Evolutionary conservation across 2,113 vertebrate genomes (phyloP), one percentile per base, ranked within the genome.

Genomic region (Muntiacus muntjak): DNA sequence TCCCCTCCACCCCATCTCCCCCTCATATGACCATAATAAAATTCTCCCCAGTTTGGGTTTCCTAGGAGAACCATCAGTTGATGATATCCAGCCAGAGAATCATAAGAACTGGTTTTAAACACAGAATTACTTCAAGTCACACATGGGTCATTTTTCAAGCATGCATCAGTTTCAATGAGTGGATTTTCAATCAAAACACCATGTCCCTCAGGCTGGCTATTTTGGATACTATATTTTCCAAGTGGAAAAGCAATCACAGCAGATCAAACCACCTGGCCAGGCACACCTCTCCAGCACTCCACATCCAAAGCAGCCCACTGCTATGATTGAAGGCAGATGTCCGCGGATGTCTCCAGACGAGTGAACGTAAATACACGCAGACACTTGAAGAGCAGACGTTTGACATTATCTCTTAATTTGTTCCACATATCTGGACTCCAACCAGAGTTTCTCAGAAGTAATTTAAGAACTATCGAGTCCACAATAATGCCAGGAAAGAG

Each of bases 401-500:
- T 78, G 67, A 96, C 45, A 64, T 64, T 93, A 89, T 97, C 95
- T 97, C 93, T 87, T 92, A 62, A 97, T 92, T 94, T 92, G 54
- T 78, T 96, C 58, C 91, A 67, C 88, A 79, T 58, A 88, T 92
- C 94, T 96, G 7, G 26, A 50, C 45, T 86, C 55, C 82, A 90
- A 43, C 54, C 57, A 90, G 81, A 90, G 58, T 74, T 94, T 71
- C 88, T 88, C 50, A 26, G 89, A 97, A 91, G 88, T 83, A 86
- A 88, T 67, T 91, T 86, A 89, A 96, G 76, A 95, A 84, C 30
- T 79, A 58, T 74, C 62, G 62, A 43, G 83, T 74, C 78, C n/a
- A 43, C 79, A 79, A 8, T 54, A 64, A 83, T 17, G 74, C 40
- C 30, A 30, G 87, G 64, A 90, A 62, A 81, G 17, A 58, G 9